Base-by-base conservation (phyloP, 2,797 vertebrate genomes). In the Lagodon rhomboides region DNA sequence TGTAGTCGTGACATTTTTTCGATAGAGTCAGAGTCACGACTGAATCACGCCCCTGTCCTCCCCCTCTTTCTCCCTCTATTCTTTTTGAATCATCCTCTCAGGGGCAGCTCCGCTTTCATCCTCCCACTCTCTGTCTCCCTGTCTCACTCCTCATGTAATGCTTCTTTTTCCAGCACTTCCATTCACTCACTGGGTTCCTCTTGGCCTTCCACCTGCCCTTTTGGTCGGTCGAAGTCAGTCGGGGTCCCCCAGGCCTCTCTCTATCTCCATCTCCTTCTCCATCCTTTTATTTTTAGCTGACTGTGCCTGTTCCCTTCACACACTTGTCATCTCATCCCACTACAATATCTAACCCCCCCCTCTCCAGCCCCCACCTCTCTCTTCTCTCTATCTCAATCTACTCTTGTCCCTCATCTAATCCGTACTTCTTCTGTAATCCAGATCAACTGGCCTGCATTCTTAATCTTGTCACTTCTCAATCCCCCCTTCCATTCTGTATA, bases 391-490 rank as follows among this genome's bases (percentile, higher is more conserved):
- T 90, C 88, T 89, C 83, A 83, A 71, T 82, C 82, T 85, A 76
- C 89, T 89, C 89, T 82, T 90, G 78, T 89, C 86, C 79, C 91
- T 93, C 81, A 83, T 93, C 92, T 95, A 95, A 95, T 94, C 94
- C 87, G 62, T 79, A 67, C 74, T 93, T 89, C 90, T 89, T 85
- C 83, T 88, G 89, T 95, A 95, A 95, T 95, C 95, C 94, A 89
- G 92, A 92, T 95, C 93, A 94, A 64, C 84, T 91, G 90, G 88
- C 91, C 87, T 81, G 87, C 85, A 87, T 92, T 92, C 92, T 91
- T 95, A 95, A 95, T 95, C 94, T 93, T 60, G 77, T 94, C 92
- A 93, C 93, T 90, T 92, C 86, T 90, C 92, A 92, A 93, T 94
- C 91, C 92, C 80, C 23, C 53, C 55, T 59, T 84, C 73, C 67